Evolutionary conservation across 37 sponge, comb jelly and placozoan species (phyloP), one percentile per base, ranked within the genome.

Genomic region (Beroe forskalii): DNA sequence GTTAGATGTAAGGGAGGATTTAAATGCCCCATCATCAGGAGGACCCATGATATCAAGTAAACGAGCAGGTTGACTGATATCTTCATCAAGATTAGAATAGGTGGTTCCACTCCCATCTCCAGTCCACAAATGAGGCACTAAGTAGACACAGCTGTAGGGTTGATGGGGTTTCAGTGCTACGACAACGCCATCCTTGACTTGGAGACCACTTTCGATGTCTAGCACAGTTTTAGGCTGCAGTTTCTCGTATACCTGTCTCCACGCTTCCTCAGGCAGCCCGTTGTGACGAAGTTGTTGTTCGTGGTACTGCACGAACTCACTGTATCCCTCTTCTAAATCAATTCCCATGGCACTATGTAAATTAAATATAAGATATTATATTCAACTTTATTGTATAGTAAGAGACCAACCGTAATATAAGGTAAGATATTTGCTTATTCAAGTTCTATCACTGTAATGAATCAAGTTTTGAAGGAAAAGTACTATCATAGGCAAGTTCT

Each of bases 241-340:
- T 25, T 80, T 80, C 44, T 41, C 86, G 31, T 80, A 80, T 12
- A 80, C 86, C 55, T 80, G 86, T 80, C 86, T 41, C 86, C 86
- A 80, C 0, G 86, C 86, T 25, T 80, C 55, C 30, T 80, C 86
- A n/a, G 86, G 86, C 6, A 80, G 40, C 0, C 86, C 86, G 42
- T 35, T 42, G 35, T 44, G 44, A 4, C 55, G 44, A 3, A 80
- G 86, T 38, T 80, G 86, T 24, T 44, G 44, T 25, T 80, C 55
- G 48, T 80, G 86, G 27, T 80, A 80, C 55, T 80, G 55, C 27
- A 80, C 86, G 42, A 80, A 80, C 55, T 80, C 86, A 12, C 12
- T 12, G 86, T 80, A 80, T 4, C 86, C 86, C 27, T 80, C 86
- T 4, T 80, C 86, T 8, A 80, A 24, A 19, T 38, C 86, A 8